These are phyloP conservation scores for Drosophila fuyamai DNA, from an alignment of 1,140 invertebrate species.

Conservation along the genomic window DNA sequence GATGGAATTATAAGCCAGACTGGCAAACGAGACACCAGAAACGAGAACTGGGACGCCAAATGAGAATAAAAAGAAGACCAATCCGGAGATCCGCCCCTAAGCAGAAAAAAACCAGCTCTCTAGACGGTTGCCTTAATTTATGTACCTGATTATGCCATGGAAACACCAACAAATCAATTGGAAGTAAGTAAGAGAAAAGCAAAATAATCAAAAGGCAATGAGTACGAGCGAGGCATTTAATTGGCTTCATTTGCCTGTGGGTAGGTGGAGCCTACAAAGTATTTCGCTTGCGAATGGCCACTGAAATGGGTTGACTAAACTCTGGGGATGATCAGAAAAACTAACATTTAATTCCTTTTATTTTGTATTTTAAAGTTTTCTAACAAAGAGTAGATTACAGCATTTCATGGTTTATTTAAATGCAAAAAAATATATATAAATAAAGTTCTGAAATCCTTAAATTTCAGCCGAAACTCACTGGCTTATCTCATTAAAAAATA, in stretches of 20 bases:
- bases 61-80: slow-evolving; percentile 6
- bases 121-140: slow-evolving; percentile 58
- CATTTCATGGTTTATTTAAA: too few species aligned
- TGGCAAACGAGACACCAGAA: slow-evolving; percentile 12
- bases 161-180: slow-evolving; percentile 71
- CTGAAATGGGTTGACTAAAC: slow-evolving; percentile 6
- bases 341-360: background rate
- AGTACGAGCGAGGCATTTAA: slow-evolving; percentile 58
- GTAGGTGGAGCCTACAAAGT: slow-evolving; percentile 60
- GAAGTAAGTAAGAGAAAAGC: slow-evolving; percentile 33
- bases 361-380: background rate
- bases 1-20: slow-evolving; percentile 63
- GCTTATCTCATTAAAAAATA: too few species aligned
- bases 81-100: slow-evolving; percentile 42
- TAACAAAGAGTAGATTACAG: too few species aligned
- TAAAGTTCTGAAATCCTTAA: too few species aligned
- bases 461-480: too few species aligned
- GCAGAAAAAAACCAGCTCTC: slow-evolving; percentile 26
- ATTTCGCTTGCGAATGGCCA: slow-evolving; percentile 20
- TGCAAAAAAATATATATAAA: too few species aligned
- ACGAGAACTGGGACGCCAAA: slow-evolving; percentile 16
- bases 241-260: slow-evolving; percentile 55
- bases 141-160: slow-evolving; percentile 63
- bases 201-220: slow-evolving; percentile 50
- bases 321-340: slow-evolving; percentile 10